Base-by-base conservation (phyloP, 37 sponge, comb jelly and placozoan genomes). In the Corticium candelabrum region DNA sequence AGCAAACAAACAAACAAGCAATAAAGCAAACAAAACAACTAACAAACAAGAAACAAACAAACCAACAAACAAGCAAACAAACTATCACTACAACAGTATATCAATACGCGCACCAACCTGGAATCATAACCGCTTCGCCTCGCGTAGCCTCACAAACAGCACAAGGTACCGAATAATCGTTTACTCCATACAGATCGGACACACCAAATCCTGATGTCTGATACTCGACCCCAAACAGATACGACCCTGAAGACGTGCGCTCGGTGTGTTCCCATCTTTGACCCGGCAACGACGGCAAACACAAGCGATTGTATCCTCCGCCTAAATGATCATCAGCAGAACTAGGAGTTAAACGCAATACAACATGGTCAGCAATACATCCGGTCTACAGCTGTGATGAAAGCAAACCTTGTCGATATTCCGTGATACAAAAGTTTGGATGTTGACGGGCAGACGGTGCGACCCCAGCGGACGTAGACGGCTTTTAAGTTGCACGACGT, bases 51-150 rank as follows among this genome's bases (percentile, higher is more conserved):
- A n/a, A n/a, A n/a, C n/a, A n/a, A n/a, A n/a, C n/a, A n/a, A n/a
- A n/a, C n/a, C n/a, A n/a, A n/a, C n/a, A n/a, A n/a, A n/a, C n/a
- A n/a, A n/a, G n/a, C n/a, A n/a, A n/a, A n/a, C n/a, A n/a, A n/a
- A n/a, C n/a, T n/a, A n/a, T n/a, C n/a, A n/a, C n/a, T n/a, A n/a
- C n/a, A n/a, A n/a, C n/a, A n/a, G n/a, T n/a, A n/a, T n/a, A n/a
- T n/a, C n/a, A n/a, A n/a, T n/a, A n/a, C n/a, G n/a, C n/a, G n/a
- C n/a, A 50, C 62, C 21, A 11, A 50, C 62, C 62, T 21, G 62
- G 62, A 50, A 50, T 50, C 62, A 50, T 50, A 50, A 50, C 62
- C 21, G 62, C 62, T 50, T 50, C 62, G 11, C 62, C 62, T 50
- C 62, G 11, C 62, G 62, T 50, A 27, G 62, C 62, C 62, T 50